Evolutionary conservation across 2,797 vertebrate genomes (phyloP), one percentile per base, ranked within the genome.

Genomic region (Pseudochirops cupreus): DNA sequence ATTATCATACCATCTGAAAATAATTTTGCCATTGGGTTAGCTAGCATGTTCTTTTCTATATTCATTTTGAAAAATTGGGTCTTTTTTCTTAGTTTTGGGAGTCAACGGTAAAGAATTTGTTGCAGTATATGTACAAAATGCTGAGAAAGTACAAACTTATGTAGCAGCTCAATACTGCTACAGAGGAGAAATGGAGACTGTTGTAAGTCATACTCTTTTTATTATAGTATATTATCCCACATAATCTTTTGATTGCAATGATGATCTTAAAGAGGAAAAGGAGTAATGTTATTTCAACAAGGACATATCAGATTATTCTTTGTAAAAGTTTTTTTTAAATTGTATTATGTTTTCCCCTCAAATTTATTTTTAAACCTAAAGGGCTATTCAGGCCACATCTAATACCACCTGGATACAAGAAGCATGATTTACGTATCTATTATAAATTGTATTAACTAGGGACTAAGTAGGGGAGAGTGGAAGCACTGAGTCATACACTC

Each of bases 11-110:
- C 96, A 96, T 97, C 92, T 33, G 39, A 96, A 96, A 97, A 91
- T 98, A 95, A 97, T 97, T 98, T 97, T 97, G 98, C 95, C 98
- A 97, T 98, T 98, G 98, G 91, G 96, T 98, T 97, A 97, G 97
- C 97, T 97, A 98, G 97, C 97, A 97, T 98, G 98, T 94, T 98
- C 97, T 97, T 96, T 96, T 97, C 98, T 97, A 95, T 96, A 96
- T 98, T 98, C 98, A 98, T 97, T 98, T 98, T 98, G 93, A 4
- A 98, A 97, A 97, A 98, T 92, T 95, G 97, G 93, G 91, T 53
- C 97, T 39, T 62, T 97, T 96, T 89, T 59, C 56, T 97, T 96
- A 95, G 94, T 95, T 93, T 95, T 97, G 95, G 97, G 97, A 98
- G 92, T 97, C 95, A 58, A 96, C 96, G 90, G 94, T 98, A 96